These are phyloP conservation scores for Cetoscarus ocellatus DNA, from an alignment of 2,797 vertebrate species.

Conservation along the genomic window DNA sequence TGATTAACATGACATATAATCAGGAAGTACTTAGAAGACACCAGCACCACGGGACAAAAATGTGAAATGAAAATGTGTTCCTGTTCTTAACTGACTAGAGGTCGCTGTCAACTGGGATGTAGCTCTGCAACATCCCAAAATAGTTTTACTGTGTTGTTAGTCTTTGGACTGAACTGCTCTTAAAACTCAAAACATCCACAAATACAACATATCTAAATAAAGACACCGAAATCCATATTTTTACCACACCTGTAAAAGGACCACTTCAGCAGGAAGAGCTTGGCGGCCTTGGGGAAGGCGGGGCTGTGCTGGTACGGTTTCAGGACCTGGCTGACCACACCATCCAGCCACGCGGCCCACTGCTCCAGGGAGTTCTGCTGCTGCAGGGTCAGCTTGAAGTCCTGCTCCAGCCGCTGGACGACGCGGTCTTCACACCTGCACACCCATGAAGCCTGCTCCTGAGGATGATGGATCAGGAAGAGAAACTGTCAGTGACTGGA, in stretches of 20 bases:
- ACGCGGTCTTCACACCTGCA: conserved; percentile 94
- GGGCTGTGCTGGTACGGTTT: conserved; percentile 93
- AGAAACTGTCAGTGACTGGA: not conserved
- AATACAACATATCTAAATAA: no score
- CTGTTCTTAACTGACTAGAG: no score
- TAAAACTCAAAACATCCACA: no score
- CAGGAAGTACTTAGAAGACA: no score
- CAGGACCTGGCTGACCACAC: conserved; percentile 93
- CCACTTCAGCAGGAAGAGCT: conserved; percentile 97
- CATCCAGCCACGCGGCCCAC: conserved; percentile 95
- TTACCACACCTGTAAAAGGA: conserved; percentile 93
- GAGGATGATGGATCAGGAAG: conserved; percentile 1
- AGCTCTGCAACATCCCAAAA: no score
- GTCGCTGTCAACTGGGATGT: no score
- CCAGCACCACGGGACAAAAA: no score
- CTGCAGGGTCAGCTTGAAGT: conserved; percentile 96
- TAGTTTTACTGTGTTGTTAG: no score
- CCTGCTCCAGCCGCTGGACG: conserved; percentile 94
- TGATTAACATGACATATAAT: no score
- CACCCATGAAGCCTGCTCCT: conserved; percentile 98
- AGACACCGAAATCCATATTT: not conserved
- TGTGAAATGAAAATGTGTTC: no score
- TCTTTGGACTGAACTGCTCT: no score
- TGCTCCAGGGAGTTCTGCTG: conserved; percentile 98
- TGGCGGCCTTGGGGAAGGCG: conserved; percentile 93